A percentile compares a stretch with the other conserved stretches of the same genome.
phyloP scores from a whole-genome alignment of 2,113 vertebrate species.

The Nibea albiflora region DNA sequence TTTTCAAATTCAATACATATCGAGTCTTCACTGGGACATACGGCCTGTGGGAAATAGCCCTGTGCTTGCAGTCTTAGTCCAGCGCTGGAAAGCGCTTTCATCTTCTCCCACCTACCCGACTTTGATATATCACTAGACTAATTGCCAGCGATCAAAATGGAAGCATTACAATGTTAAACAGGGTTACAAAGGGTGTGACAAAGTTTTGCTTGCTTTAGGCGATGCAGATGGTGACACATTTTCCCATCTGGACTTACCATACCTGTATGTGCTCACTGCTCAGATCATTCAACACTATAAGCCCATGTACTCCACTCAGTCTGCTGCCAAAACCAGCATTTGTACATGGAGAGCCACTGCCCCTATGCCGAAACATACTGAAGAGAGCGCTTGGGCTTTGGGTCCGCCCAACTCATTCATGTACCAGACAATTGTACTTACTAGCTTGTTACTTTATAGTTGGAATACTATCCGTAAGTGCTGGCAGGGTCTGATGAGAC shows the following conservation, averaged over 20 bases:
- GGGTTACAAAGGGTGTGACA: background rate
- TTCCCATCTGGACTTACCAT: background rate
- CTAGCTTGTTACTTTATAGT: background rate
- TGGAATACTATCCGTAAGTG: background rate
- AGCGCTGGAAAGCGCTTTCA: background rate
- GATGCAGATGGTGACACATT: background rate
- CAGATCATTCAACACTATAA: background rate
- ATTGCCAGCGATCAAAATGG: background rate
- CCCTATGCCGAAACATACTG: background rate
- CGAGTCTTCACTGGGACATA: no score
- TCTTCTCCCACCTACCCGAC: background rate
- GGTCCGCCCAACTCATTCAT: background rate
- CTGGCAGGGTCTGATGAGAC: background rate
- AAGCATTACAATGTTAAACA: background rate
- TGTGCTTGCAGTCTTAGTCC: no score
- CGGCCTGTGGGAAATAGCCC: no score
- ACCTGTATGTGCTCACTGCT: background rate
- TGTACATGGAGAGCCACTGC: background rate
- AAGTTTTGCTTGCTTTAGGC: background rate
- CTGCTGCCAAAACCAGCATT: background rate
- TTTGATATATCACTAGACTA: background rate
- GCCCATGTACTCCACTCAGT: background rate
- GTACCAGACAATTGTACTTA: background rate
- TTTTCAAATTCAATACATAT: no score
- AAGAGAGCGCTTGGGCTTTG: background rate